Percentiles rank a stretch among this genome's conserved stretches.
Evolutionary conservation across 2,113 vertebrate genomes (phyloP).

Genomic region (human): GRCh38 chr12:6737501-6738000

Average conservation of each 20-base stretch:
- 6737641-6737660: no score
- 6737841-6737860: background rate
- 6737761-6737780: background rate
- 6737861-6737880: background rate
- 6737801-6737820: no score
- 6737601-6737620: no score
- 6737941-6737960: background rate
- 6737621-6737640: no score
- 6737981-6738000: background rate
- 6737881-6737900: background rate
- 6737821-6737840: background rate
- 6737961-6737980: background rate
- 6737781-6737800: background rate
- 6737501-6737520: no score
- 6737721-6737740: background rate
- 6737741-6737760: background rate
- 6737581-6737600: no score
- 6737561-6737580: no score
- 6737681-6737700: background rate
- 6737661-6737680: background rate
- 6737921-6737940: background rate
- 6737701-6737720: background rate
- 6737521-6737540: no score
- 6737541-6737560: no score
- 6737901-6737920: background rate